Evolutionary conservation across 1,140 invertebrate species (phyloP).

Genomic region (Antheraea pernyi): DNA sequence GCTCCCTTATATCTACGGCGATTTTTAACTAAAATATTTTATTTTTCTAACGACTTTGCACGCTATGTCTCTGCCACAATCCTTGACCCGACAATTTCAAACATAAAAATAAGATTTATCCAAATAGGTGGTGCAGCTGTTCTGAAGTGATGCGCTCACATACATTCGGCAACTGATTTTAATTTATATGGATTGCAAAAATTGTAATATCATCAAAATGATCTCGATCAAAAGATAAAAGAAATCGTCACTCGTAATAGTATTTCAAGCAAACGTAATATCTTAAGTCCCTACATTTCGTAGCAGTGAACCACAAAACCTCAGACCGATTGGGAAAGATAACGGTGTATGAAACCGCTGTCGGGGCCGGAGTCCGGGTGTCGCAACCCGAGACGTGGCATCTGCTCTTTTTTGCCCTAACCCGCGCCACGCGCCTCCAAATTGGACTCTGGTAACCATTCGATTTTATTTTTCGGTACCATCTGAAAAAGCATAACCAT

Average conservation of each 20-base stretch:
- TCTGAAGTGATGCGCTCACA: too few species aligned
- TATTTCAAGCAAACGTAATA: not conserved
- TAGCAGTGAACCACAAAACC: not conserved
- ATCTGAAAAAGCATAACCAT: too few species aligned
- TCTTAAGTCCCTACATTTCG: not conserved
- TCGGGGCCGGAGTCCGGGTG: not conserved
- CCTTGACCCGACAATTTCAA: too few species aligned
- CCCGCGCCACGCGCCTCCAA: not conserved
- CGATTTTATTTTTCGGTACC: too few species aligned
- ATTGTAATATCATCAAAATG: not conserved
- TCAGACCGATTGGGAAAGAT: not conserved
- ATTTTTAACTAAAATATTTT: too few species aligned
- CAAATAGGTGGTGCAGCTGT: too few species aligned
- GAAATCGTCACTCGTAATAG: not conserved
- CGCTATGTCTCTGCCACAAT: too few species aligned
- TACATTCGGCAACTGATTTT: too few species aligned
- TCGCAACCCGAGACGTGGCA: conserved; percentile 4
- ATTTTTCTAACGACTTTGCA: too few species aligned
- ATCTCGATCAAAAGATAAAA: not conserved
- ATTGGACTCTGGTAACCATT: not conserved
- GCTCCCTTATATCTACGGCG: too few species aligned
- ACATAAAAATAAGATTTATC: too few species aligned
- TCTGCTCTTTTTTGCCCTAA: conserved; percentile 4
- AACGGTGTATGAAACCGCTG: not conserved
- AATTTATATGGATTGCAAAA: not conserved